These are phyloP conservation scores for Anthonomus grandis DNA, from an alignment of 1,140 invertebrate genomes.

Conservation along the genomic window DNA sequence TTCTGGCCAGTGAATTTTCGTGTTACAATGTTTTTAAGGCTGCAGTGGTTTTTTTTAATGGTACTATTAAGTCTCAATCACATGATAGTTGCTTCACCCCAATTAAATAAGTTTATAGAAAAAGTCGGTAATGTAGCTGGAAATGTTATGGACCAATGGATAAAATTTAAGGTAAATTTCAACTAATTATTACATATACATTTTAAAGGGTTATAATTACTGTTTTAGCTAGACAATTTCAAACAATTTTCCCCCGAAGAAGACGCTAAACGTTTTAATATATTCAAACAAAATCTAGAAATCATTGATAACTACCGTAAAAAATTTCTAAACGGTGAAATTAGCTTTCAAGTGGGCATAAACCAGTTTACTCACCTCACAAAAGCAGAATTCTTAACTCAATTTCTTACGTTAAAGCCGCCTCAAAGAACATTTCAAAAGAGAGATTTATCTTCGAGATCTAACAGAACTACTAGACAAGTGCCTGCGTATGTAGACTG, in stretches of 20 bases:
- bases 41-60: no score
- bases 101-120: no score
- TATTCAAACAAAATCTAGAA: slow-evolving; percentile 79
- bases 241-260: slow-evolving; percentile 31
- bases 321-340: slow-evolving; percentile 60
- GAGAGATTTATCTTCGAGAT: background rate
- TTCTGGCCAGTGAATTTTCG: no score
- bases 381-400: slow-evolving; percentile 68
- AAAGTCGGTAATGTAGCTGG: no score
- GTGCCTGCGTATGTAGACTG: slow-evolving; percentile 36
- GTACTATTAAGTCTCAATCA: no score
- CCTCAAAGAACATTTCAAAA: slow-evolving; percentile 58
- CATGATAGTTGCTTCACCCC: background rate
- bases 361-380: slow-evolving; percentile 85
- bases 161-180: slow-evolving; percentile 18
- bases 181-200: no score
- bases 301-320: slow-evolving; percentile 82
- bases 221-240: slow-evolving; percentile 5
- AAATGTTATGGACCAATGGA: slow-evolving; percentile 6
- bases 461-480: slow-evolving; percentile 5
- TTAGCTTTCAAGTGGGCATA: slow-evolving; percentile 62
- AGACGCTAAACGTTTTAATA: slow-evolving; percentile 66
- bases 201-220: background rate
- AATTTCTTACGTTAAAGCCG: slow-evolving; percentile 67
- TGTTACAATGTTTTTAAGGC: no score